A percentile compares a stretch with the other conserved stretches of the same genome.
Conservation (phyloP, 2,888 invertebrate genomes). For the Parnassius glacialis region DNA sequence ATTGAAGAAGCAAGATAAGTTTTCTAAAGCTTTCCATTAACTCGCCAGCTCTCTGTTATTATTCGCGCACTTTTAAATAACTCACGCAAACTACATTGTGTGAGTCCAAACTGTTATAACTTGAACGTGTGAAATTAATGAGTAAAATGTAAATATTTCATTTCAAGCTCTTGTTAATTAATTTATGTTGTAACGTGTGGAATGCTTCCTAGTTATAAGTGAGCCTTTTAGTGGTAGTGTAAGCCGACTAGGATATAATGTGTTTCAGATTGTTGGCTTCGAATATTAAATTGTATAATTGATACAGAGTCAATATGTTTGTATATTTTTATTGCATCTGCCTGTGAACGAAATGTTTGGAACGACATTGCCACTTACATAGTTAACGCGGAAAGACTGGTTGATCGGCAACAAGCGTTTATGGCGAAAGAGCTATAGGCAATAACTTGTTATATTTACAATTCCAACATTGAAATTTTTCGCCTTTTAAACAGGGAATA, state of each 20-base stretch:
- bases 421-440: too few species aligned
- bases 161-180: constrained; percentile 50
- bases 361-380: too few species aligned
- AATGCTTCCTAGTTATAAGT: constrained; percentile 46
- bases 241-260: constrained; percentile 24
- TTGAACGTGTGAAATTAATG: constrained; percentile 7
- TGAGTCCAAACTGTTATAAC: not conserved
- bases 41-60: constrained; percentile 13
- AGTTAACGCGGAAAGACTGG: too few species aligned
- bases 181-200: constrained; percentile 62
- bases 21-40: not conserved
- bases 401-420: too few species aligned
- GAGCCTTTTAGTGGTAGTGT: constrained; percentile 40
- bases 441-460: too few species aligned
- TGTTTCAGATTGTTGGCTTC: constrained; percentile 23
- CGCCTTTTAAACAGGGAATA: not conserved
- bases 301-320: constrained; percentile 1
- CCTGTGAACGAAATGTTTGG: not conserved
- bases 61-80: not conserved
- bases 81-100: not conserved
- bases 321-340: constrained; percentile 5
- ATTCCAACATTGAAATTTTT: too few species aligned
- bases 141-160: constrained; percentile 59
- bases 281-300: constrained; percentile 9
- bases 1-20: too few species aligned